These are phyloP conservation scores for Clarias magur DNA, from an alignment of 2,113 vertebrate species.

Conservation along the genomic window DNA sequence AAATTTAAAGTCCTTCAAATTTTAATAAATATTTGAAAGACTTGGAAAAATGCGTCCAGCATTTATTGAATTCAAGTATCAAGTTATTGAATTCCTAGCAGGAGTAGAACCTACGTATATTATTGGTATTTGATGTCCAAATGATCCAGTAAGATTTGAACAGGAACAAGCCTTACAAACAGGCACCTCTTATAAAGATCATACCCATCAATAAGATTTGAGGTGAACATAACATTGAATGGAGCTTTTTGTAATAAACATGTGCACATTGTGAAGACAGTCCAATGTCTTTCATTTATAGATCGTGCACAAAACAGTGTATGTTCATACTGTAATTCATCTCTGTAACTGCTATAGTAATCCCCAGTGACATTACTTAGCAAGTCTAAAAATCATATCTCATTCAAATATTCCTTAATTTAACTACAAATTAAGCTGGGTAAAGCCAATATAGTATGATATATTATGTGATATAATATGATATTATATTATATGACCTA, in stretches of 20 bases:
- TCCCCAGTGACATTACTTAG: not conserved
- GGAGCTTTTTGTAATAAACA: not conserved
- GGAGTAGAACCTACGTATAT: not conserved
- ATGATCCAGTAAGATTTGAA: not conserved
- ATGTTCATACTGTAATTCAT: not conserved
- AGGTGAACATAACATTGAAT: not conserved
- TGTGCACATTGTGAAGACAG: not conserved
- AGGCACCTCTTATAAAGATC: not conserved
- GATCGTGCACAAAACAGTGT: not conserved
- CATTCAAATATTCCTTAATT: not conserved
- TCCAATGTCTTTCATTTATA: not conserved
- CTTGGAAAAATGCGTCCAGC: not conserved
- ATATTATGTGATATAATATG: no score
- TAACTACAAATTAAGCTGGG: not conserved
- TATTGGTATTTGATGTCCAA: not conserved
- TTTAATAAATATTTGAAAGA: not conserved
- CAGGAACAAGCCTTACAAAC: not conserved
- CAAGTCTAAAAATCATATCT: not conserved
- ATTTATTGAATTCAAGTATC: not conserved
- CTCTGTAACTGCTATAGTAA: not conserved
- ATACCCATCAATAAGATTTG: not conserved
- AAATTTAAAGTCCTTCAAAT: no score
- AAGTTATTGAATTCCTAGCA: not conserved
- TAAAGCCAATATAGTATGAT: not conserved
- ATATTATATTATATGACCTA: no score